Evolutionary conservation across 2,797 vertebrate species (phyloP).

Genomic region (Phaenicophaeus curvirostris): DNA sequence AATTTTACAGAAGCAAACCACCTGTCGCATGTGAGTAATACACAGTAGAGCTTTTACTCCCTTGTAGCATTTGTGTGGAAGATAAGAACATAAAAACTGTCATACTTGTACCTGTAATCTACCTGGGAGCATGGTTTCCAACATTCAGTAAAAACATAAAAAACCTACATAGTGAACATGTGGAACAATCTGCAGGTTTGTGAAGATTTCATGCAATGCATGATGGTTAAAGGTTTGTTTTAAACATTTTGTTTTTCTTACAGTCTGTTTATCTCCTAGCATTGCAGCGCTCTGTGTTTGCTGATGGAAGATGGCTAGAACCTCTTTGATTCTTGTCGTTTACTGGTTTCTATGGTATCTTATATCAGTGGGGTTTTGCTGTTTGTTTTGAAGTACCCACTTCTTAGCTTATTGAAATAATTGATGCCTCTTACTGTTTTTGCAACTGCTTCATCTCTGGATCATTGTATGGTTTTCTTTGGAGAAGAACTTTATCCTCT

Average conservation of each 20-base stretch:
- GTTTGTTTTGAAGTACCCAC: neutral
- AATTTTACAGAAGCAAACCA: neutral
- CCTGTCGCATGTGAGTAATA: neutral
- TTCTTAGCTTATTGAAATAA: neutral
- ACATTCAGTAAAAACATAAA: neutral
- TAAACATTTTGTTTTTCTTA: neutral
- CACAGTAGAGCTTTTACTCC: neutral
- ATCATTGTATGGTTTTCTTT: neutral
- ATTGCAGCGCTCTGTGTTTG: neutral
- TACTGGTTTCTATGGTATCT: neutral
- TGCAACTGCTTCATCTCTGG: neutral
- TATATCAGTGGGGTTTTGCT: neutral
- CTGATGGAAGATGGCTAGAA: neutral
- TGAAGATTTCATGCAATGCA: neutral
- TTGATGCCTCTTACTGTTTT: neutral
- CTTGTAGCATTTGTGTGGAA: neutral
- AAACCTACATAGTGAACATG: fast-evolving
- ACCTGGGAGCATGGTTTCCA: neutral
- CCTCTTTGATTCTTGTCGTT: neutral
- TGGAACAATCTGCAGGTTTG: neutral
- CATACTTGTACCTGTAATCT: neutral
- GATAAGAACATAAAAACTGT: neutral
- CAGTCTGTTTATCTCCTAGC: neutral
- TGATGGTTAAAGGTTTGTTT: neutral
- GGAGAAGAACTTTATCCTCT: neutral